These are phyloP conservation scores for Lamellibrachia columna DNA, from an alignment of 2,888 invertebrate species.

Conservation along the genomic window DNA sequence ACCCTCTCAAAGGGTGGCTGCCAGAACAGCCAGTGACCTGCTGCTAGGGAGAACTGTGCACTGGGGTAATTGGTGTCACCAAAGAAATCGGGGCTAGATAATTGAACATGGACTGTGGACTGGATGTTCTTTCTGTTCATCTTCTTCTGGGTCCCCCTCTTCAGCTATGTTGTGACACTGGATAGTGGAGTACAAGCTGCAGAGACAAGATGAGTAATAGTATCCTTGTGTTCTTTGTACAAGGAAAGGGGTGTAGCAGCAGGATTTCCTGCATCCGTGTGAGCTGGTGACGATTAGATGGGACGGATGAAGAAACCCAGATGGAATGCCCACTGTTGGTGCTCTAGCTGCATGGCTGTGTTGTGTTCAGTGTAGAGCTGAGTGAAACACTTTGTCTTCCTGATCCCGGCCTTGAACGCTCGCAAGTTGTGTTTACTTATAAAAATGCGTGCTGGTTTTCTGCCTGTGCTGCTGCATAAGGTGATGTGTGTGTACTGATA, in stretches of 20 bases:
- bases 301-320: not conserved
- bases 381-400: not conserved
- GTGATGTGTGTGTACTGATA: not conserved
- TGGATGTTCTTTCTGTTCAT: not conserved
- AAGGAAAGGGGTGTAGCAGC: not conserved
- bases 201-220: not conserved
- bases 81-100: not conserved
- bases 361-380: not conserved
- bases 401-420: not conserved
- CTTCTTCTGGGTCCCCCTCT: not conserved
- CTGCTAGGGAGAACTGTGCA: not conserved
- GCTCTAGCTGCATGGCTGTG: not conserved
- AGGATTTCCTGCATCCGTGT: not conserved
- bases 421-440: slow-evolving; percentile 1
- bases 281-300: not conserved
- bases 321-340: not conserved
- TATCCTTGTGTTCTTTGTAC: not conserved
- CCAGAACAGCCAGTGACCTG: not conserved
- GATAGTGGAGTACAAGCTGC: too few species aligned
- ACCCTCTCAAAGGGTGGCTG: not conserved
- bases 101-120: not conserved
- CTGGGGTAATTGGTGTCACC: not conserved
- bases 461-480: not conserved
- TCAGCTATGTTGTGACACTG: not conserved
- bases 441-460: not conserved